Evolutionary conservation across 2,113 vertebrate species (phyloP), one percentile per base, ranked within the genome.

Genomic region (Leptodactylus fuscus): DNA sequence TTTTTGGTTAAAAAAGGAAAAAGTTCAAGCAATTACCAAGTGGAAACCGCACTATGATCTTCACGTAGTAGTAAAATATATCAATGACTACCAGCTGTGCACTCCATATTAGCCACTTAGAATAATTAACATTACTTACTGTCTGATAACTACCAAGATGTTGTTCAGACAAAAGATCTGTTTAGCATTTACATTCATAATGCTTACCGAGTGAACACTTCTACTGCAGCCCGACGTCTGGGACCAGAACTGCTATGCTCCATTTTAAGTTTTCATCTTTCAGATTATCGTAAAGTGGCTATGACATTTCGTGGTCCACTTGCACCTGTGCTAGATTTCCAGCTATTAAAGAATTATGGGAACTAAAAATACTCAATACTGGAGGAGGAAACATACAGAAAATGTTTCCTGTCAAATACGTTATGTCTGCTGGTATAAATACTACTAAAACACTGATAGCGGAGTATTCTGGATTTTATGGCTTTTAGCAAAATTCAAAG

Each of bases 81-180:
- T 74, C 81, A 83, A 44, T 74, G 51, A 83, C 29, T 83, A 83
- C 81, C 80, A 75, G 81, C 81, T 83, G 81, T 58, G 36, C 58
- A 60, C 34, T 60, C 36, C 46, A 81, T 75, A 75, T 83, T 74
- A 83, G 51, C 69, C 69, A 83, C 81, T 83, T 74, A 83, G 18
- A 60, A 74, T 83, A 83, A 83, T 75, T 83, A 75, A 71, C 81
- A 44, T 74, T 74, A 41, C 51, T 22, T 44, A 75, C 36, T 73
- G 81, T 55, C 70, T 46, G 81, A 18, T 83, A 75, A 74, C 70
- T 60, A 51, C 18, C 0, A 70, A 44, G 53, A 79, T 20, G 22
- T 41, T 60, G 32, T 79, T 41, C 36, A 60, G 20, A 73, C 60
- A 69, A 82, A 71, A 44, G 53, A 74, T 46, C 69, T 83, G 81